Evolutionary conservation across 1,140 invertebrate species (phyloP), one percentile per base, ranked within the genome.

Genomic region (Scaptodrosophila lebanonensis): DNA sequence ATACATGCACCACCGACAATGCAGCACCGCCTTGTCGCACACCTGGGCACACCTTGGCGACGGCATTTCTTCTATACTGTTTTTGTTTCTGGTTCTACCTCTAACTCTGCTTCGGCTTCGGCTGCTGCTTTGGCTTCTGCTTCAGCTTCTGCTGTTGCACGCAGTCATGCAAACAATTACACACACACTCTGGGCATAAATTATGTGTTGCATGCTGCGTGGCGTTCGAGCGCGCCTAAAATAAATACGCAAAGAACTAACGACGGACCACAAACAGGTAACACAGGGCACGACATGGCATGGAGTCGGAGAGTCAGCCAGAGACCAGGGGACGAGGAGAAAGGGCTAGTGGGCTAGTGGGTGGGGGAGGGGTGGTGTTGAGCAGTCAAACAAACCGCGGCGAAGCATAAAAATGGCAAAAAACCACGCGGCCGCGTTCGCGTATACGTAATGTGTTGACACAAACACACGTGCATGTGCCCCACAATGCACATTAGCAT

Each of bases 381-480:
- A n/a, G 48, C 68, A 68, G 68, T 63, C 69, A 79, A 77, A 77
- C 72, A 72, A 77, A 72, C 73, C 68, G 47, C 73, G 72, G 57
- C 43, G 47, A 56, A 52, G 42, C 51, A 50, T 33, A 25, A 11
- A n/a, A 33, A 33, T 8, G 15, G 47, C 52, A 29, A 30, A 32
- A 51, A 45, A 30, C 30, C 20, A 27, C 59, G 63, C 11, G 53
- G 62, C 33, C 40, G 45, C 45, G 13, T 20, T 33, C 52, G 44
- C 63, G 61, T 66, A 58, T 66, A 47, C 63, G 61, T 51, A 59
- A 59, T 45, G 44, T 50, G 25, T 27, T 27, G n/a, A 22, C 25
- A 38, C 18, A 27, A 27, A 20, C 25, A 25, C 11, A 29, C 18
- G 22, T 22, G 17, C 22, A 25, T 33, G 22, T 35, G 12, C 27